Base-by-base conservation (phyloP, 2,113 vertebrate species). In the Siniperca knerii region DNA sequence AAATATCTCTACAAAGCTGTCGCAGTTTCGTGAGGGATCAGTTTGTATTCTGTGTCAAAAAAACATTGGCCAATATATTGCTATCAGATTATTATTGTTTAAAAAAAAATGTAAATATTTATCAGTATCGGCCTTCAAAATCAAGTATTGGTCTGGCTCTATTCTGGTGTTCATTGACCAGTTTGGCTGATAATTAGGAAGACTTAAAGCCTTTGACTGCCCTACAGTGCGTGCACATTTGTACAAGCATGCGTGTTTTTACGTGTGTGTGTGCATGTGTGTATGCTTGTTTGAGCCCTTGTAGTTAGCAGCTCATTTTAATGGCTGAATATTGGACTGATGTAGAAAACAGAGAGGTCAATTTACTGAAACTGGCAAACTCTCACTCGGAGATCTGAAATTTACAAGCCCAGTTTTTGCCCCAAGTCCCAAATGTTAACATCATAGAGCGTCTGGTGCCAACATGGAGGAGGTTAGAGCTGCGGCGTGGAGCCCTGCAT, bases 291-390 rank as follows among this genome's bases (percentile, higher is more conserved):
- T 58, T 52, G 40, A 70, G 66, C 48, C 68, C n/a, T 86, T 55
- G 21, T 81, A 83, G 62, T 86, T 72, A 74, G 81, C 87, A 78
- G 82, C 50, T 90, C 57, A 67, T 75, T 88, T 82, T 79, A 88
- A 84, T 20, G 65, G 54, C 42, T 29, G 69, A 10, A 75, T 62
- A 50, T 23, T 67, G 23, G 75, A 69, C 79, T 86, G 57, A 93
- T 93, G 82, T 25, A 86, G 75, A 91, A 93, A 93, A 86, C 85
- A 91, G 87, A 83, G 60, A 58, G 79, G 46, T 89, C 84, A 78
- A 52, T 85, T 55, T 84, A 64, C 23, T 60, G 21, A 82, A 85
- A 50, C 87, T 90, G 89, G 82, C 81, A 82, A 68, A 65, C 46
- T 62, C 54, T 77, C 40, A 72, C 55, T 90, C 52, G 0, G 50